phyloP scores from a whole-genome alignment of 1,140 invertebrate genomes.

The Homalodisca vitripennis region DNA sequence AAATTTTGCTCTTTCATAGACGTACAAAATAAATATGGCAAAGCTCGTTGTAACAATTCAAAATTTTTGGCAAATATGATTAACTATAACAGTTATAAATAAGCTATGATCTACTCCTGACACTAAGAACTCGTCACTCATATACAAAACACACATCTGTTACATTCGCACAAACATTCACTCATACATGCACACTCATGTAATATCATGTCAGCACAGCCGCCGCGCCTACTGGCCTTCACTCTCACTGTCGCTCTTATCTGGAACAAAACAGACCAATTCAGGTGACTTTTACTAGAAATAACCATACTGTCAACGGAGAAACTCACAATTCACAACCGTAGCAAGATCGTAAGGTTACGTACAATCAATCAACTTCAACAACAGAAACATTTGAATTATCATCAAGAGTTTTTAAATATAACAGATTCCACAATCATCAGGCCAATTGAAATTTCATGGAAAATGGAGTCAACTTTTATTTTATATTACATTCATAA shows the following conservation, averaged over 20 bases:
- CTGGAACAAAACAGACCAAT: conserved; percentile 67
- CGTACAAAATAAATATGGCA: conserved; percentile 3
- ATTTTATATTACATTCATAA: too few species aligned
- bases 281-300: too few species aligned
- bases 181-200: background rate
- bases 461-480: too few species aligned
- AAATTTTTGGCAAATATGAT: conserved; percentile 21
- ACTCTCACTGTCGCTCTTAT: conserved; percentile 90
- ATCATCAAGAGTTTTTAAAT: too few species aligned
- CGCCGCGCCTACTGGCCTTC: conserved; percentile 69
- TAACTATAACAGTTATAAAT: conserved; percentile 20
- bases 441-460: too few species aligned
- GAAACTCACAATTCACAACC: too few species aligned
- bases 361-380: too few species aligned
- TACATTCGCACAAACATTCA: conserved; percentile 7
- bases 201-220: conserved; percentile 21
- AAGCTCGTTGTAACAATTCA: conserved; percentile 22
- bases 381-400: too few species aligned
- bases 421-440: too few species aligned
- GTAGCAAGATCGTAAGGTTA: too few species aligned
- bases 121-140: conserved; percentile 10
- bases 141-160: conserved; percentile 15
- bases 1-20: conserved; percentile 12
- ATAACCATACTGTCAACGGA: too few species aligned
- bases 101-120: conserved; percentile 13